phyloP scores from a whole-genome alignment of 1,140 invertebrate species.

The Aphaenogaster floridana region DNA sequence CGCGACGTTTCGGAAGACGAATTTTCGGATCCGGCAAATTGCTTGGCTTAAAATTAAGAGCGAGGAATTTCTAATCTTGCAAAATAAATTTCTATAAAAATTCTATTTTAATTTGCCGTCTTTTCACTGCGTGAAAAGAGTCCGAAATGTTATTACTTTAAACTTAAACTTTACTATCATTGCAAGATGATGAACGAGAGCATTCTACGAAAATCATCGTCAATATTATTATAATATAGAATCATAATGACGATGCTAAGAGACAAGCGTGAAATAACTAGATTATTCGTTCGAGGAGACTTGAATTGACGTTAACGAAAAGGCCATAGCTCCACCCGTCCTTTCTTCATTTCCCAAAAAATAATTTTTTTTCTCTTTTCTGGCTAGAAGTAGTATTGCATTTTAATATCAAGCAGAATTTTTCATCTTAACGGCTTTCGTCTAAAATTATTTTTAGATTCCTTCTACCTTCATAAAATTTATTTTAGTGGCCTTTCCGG shows the following conservation, averaged over 20 bases:
- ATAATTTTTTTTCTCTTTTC: not conserved
- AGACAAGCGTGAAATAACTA: not conserved
- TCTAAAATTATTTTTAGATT: not conserved
- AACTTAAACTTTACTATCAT: not conserved
- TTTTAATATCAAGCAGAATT: not conserved
- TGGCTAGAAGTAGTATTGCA: not conserved
- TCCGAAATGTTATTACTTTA: slow-evolving; percentile 5
- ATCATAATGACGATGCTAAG: not conserved
- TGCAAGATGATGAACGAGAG: not conserved
- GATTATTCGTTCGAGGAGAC: slow-evolving; percentile 14
- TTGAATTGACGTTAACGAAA: slow-evolving; percentile 1
- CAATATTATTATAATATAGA: not conserved
- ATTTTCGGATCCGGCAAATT: not conserved
- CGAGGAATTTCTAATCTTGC: not conserved
- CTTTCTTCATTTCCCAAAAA: not conserved
- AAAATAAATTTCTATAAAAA: slow-evolving; percentile 30
- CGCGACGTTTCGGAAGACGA: not conserved
- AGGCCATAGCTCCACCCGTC: not conserved
- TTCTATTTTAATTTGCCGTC: not conserved
- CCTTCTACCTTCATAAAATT: not conserved
- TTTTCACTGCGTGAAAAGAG: not conserved
- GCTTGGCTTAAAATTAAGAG: not conserved
- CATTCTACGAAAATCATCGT: not conserved
- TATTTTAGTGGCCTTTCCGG: not conserved
- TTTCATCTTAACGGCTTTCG: not conserved